Base-by-base conservation (phyloP, 1,140 invertebrate genomes). In the Ceratina calcarata region DNA sequence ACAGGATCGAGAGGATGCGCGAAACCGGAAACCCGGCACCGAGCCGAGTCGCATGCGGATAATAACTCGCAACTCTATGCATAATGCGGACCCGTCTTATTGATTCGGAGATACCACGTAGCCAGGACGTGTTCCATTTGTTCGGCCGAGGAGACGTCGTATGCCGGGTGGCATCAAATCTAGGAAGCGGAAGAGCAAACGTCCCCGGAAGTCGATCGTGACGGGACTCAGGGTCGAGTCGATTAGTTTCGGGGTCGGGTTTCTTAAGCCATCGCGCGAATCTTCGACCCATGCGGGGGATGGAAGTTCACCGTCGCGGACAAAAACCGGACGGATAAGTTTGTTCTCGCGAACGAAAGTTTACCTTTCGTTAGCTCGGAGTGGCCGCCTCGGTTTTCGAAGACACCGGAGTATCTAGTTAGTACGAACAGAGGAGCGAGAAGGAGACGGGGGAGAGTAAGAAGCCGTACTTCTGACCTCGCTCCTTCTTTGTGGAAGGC, bases 311-410 rank as follows among this genome's bases (percentile, higher is more conserved):
- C 22, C 12, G n/a, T 37, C 8, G n/a, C 37, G 49, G 49, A 76
- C 68, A 85, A 85, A 85, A 84, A 78, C 66, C 78, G 62, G 61
- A n/a, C 49, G 72, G 76, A 65, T 72, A 74, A 88, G 84, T 90
- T 90, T 89, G 83, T 87, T 79, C 88, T 89, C 76, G 67, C 82
- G 80, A 83, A 85, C n/a, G 76, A 83, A 88, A 88, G 88, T 91
- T 91, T 91, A 90, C 88, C 86, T 91, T 91, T 90, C 90, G 90
- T 91, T 91, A 90, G 80, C 82, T 72, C 78, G 49, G 74, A 89
- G 86, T 82, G 75, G 60, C 45, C 69, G 76, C 68, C 83, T 83
- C 84, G 86, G 86, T 90, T 90, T 88, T 83, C 70, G 84, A 77
- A 84, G 76, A 68, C 78, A 84, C 80, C 84, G 80, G 83, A 77